Base-by-base conservation (phyloP, 2,113 vertebrate species). In the Oreotragus oreotragus region DNA sequence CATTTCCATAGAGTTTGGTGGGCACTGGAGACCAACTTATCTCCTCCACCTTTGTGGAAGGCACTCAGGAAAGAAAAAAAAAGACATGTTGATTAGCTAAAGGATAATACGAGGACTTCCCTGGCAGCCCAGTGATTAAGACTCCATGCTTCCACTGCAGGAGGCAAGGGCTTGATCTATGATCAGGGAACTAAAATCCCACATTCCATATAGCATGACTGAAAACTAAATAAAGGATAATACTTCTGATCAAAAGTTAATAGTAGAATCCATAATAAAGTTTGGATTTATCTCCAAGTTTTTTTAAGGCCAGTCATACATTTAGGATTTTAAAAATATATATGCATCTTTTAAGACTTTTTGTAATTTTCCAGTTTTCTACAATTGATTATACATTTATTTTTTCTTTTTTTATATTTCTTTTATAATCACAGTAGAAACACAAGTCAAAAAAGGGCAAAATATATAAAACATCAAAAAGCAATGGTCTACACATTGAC, bases 321-420 rank as follows among this genome's bases (percentile, higher is more conserved):
- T 51, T 84, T 33, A 45, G 19, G 14, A 87, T 70, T 70, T 12
- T 14, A 64, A 89, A 90, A 57, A 36, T 43, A 27, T 57, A 90
- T 2, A 36, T 3, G 19, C 23, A 94, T 25, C 39, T 79, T n/a
- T 94, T 80, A 84, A 53, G n/a, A 51, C 88, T 47, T 94, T n/a
- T 88, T 51, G 7, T 66, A 90, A 91, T 70, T 96, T 84, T 58
- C 11, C 28, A 85, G 33, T 70, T 97, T 96, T 79, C 91, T 79
- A 33, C 2, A 14, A 76, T 70, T 80, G n/a, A 51, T 86, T 87
- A 19, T 12, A 33, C 83, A 88, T 57, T 83, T 80, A 8, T 93
- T 70, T 47, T 70, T n/a, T n/a, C n/a, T n/a, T n/a, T 76, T 76
- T 76, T 43, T 6, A 39, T 76, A 84, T 51, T 91, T 76, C 27